These are phyloP conservation scores for Anolis sagrei DNA, from an alignment of 2,113 vertebrate genomes.

Conservation along the genomic window DNA sequence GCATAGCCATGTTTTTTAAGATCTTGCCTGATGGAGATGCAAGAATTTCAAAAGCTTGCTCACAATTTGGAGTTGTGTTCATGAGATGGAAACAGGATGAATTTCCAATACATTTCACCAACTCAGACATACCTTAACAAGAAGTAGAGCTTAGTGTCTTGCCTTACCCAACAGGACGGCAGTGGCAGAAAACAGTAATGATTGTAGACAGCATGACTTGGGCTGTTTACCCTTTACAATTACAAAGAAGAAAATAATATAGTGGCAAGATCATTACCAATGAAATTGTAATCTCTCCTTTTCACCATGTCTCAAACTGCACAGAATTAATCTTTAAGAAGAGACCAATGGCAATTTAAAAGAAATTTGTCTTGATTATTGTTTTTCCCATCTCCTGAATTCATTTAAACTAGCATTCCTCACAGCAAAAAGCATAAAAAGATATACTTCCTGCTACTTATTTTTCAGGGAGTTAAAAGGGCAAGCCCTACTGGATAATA, in stretches of 20 bases:
- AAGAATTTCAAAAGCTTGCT: too few relatives aligned
- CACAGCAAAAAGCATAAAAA: conserved; percentile 5
- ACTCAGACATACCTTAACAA: neutral
- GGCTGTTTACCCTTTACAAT: neutral
- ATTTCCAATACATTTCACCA: neutral
- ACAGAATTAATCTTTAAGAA: conserved; percentile 37
- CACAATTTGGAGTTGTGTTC: too few relatives aligned
- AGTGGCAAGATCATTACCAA: conserved; percentile 38
- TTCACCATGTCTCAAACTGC: neutral
- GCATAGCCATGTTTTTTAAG: too few relatives aligned
- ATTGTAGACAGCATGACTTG: neutral
- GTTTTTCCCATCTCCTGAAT: conserved; percentile 26
- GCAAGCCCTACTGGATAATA: neutral
- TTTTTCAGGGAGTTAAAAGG: conserved; percentile 3
- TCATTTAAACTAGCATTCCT: conserved; percentile 42
- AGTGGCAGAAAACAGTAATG: neutral
- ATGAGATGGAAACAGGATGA: neutral
- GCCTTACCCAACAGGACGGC: neutral
- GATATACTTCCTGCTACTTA: conserved; percentile 1
- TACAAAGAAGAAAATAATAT: conserved; percentile 20
- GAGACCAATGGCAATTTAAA: conserved; percentile 34
- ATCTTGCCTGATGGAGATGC: too few relatives aligned
- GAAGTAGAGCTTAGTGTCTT: neutral
- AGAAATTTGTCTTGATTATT: conserved; percentile 39
- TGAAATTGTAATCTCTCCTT: conserved; percentile 8